Conservation (phyloP, 2,113 vertebrate genomes). For the Carettochelys insculpta region DNA sequence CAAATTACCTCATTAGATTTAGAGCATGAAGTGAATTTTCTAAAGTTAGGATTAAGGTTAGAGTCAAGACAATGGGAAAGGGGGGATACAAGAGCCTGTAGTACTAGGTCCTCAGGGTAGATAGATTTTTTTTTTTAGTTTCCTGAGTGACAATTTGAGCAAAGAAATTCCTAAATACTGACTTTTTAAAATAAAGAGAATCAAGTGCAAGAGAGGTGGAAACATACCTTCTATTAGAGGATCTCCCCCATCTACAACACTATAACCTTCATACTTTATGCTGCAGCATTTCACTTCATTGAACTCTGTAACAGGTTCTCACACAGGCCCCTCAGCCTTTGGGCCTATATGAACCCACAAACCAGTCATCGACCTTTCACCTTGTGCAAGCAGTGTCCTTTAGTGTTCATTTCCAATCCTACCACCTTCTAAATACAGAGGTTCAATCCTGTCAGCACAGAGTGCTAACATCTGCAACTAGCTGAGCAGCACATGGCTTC, state of each 20-base stretch:
- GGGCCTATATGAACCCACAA: too few species aligned
- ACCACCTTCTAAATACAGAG: too few species aligned
- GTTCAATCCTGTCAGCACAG: too few species aligned
- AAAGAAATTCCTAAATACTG: neutral
- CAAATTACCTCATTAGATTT: slow-evolving; percentile 30
- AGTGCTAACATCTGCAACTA: too few species aligned
- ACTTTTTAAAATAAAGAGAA: neutral
- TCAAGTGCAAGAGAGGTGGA: neutral
- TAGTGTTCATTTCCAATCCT: too few species aligned
- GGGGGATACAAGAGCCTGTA: neutral
- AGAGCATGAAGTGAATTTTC: neutral
- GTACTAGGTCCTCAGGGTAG: neutral
- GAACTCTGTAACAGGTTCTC: too few species aligned
- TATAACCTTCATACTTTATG: fast-evolving
- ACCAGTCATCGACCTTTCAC: too few species aligned
- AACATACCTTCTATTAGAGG: neutral
- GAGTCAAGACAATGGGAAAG: neutral
- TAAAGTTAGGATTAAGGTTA: fast-evolving
- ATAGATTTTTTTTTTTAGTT: neutral
- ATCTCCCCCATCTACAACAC: neutral
- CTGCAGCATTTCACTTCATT: neutral
- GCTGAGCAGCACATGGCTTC: too few species aligned
- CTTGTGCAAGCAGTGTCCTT: too few species aligned
- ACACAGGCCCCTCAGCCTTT: too few species aligned
- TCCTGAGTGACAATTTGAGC: neutral